These are phyloP conservation scores for Alethe castanea DNA, from an alignment of 2,113 vertebrate genomes.

Conservation along the genomic window DNA sequence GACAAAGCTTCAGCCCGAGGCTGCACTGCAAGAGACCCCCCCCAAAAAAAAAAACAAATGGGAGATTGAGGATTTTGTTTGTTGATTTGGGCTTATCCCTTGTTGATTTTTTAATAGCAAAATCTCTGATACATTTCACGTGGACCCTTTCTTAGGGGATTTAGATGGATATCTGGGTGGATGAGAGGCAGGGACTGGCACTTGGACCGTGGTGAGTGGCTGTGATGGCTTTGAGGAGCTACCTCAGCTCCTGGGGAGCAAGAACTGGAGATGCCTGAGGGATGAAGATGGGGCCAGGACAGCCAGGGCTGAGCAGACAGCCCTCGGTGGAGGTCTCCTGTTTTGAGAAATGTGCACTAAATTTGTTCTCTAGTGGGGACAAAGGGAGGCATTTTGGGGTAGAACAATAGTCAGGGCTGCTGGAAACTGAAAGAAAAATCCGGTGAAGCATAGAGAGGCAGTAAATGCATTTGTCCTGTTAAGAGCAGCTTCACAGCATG, in stretches of 20 bases:
- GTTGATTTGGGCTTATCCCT: neutral
- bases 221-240: neutral
- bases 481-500: neutral
- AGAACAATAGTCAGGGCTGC: neutral
- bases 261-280: neutral
- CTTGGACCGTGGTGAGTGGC: neutral
- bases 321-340: rapidly evolving
- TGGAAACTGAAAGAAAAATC: neutral
- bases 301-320: neutral
- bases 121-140: neutral
- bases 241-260: too few species aligned
- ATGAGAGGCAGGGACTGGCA: neutral
- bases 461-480: neutral
- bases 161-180: neutral
- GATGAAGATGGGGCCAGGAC: neutral
- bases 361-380: neutral
- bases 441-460: neutral
- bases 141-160: neutral
- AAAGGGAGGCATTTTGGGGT: neutral
- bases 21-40: neutral
- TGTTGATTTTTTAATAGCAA: neutral
- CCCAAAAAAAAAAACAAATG: neutral
- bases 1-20: neutral
- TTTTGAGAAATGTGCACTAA: neutral
- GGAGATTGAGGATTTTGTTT: neutral